Base-by-base conservation (phyloP, 2,113 vertebrate genomes). In the Erythrocebus patas region DNA sequence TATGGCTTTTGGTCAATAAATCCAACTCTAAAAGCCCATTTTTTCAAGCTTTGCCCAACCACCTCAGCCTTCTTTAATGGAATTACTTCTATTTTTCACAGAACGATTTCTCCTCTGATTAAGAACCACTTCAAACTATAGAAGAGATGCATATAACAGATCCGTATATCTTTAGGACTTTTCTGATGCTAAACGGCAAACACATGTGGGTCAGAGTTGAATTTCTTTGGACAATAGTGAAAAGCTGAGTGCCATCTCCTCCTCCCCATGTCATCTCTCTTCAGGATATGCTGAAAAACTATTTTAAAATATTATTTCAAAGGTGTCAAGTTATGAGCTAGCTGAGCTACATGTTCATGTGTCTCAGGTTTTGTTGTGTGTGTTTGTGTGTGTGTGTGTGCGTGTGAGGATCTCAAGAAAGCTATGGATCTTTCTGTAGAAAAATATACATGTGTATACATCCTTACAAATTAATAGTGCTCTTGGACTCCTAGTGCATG, bases 371-470 rank as follows among this genome's bases (percentile, higher is more conserved):
- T 22, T n/a, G n/a, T n/a, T 3, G 23, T 61, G 11, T 12, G 10
- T 5, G 61, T 64, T 2, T 25, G 23, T 3, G 23, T 59, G 10
- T 5, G 4, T 14, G 30, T 2, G 25, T 0, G 10, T 0, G 10
- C 5, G 0, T 5, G 61, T 64, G 30, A 64, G 27, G 27, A 22
- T 76, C 27, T 92, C 79, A 55, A 61, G 64, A 95, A 91, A 27
- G 7, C 50, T 72, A 70, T 30, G 23, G 66, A 25, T 76, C 40
- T 78, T 89, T 59, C 17, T 35, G 30, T n/a, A 30, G 61, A 52
- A 70, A 75, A 38, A 93, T 48, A 59, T 4, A 43, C 27, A 20
- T 0, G 8, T 22, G 8, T 1, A 66, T 38, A 72, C 27, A 75
- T 20, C 22, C 32, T 32, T 5, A 45, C 13, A 75, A 52, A 91